Evolutionary conservation across 1,140 invertebrate genomes (phyloP), one percentile per base, ranked within the genome.

Genomic region (Polypedilum pembai): DNA sequence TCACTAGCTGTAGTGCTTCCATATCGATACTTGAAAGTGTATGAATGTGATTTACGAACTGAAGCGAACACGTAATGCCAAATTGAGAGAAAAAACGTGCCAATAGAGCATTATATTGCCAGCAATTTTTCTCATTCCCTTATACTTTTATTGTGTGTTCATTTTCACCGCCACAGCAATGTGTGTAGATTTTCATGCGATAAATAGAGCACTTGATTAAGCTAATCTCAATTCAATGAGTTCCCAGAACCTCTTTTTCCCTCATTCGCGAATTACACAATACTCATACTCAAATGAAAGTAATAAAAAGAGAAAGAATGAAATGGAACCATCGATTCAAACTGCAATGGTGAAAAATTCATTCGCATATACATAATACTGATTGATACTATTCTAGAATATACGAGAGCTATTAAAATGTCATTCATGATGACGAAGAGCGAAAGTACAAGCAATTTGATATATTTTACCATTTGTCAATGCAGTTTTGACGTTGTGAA

Each of bases 31-130:
- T 33, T 5, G 24, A 3, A 33, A 33, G 24, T 33, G 24, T 33
- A 33, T 33, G 24, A 33, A 33, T 56, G n/a, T 56, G 45, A 56
- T 56, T 56, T 56, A 56, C 45, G 12, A 56, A 56, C 12, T 56
- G n/a, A n/a, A 56, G 45, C 45, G 45, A 1, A 56, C 45, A 56
- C 12, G n/a, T n/a, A 56, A 56, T 56, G 12, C 45, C n/a, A 56
- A 56, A 56, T 56, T 56, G 45, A 56, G 45, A 56, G 45, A n/a
- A 56, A n/a, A 56, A 56, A 56, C 45, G 45, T 56, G 45, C 45
- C 45, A 56, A n/a, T 56, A 4, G 45, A 56, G 45, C 12, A 56
- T 56, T 56, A n/a, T 56, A 56, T 56, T 56, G 45, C n/a, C 45
- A 56, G n/a, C 45, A 56, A n/a, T 56, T 56, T 56, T 56, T 56